Evolutionary conservation across 2,113 vertebrate genomes (phyloP), one percentile per base, ranked within the genome.

Genomic region (Leiothrix lutea): DNA sequence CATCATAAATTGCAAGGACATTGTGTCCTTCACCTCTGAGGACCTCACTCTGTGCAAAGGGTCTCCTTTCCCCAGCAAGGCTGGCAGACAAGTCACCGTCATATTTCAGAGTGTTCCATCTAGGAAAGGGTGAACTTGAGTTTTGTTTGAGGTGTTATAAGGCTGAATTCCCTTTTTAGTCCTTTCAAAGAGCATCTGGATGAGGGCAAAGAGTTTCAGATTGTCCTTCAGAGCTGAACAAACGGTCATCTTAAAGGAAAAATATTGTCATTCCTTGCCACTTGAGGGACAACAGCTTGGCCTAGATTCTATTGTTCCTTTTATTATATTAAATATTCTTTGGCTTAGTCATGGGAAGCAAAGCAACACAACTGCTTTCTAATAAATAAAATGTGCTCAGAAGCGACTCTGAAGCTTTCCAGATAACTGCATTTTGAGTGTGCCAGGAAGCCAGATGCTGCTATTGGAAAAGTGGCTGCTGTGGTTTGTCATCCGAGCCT

Each of bases 381-480:
- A 97, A 96, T 94, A 97, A 97, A 97, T 96, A 95, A 95, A 93
- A 93, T 92, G 90, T 94, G 92, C 94, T 96, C 95, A 92, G 94
- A 94, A 94, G 75, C 71, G 83, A 88, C 67, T 83, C 93, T 53
- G 82, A 94, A 88, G 88, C 92, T 90, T 96, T 93, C 90, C 90
- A 90, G 90, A 95, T 95, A 96, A 97, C 93, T 53, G 65, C 86
- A 81, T 96, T 96, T 91, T 0, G 7, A 71, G 69, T 95, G 96
- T 98, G 97, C 97, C 97, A 98, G 97, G 45, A 86, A 97, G 79
- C 95, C 97, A 98, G 97, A 97, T 98, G 97, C 97, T 97, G 96
- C 97, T 97, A 90, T 97, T 96, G 97, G 96, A 96, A 98, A 98
- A 98, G 97, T 84, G 92, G 97, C 96, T 98, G 97, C 97, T 96